These are phyloP conservation scores for Micropoecilia bifurca DNA, from an alignment of 2,797 vertebrate species.

Conservation along the genomic window DNA sequence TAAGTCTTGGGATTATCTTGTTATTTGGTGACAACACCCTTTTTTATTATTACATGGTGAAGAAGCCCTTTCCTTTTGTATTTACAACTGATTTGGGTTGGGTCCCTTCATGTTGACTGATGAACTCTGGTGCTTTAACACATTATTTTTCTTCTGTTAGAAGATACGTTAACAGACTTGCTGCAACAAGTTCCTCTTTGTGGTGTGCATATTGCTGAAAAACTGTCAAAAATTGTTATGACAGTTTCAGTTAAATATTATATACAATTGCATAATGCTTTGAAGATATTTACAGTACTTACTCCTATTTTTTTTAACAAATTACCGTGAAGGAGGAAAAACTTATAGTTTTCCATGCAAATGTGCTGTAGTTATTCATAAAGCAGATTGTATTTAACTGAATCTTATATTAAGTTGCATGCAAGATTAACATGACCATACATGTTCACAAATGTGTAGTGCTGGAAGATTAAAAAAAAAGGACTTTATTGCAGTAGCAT, in stretches of 20 bases:
- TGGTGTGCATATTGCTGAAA: not conserved
- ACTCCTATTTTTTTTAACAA: not conserved
- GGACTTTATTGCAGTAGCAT: not conserved
- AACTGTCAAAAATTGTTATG: not conserved
- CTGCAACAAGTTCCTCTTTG: not conserved
- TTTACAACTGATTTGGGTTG: not conserved
- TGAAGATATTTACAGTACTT: not conserved
- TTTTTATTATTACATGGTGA: not conserved
- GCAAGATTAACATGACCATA: not conserved
- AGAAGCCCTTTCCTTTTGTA: not conserved
- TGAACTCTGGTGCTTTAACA: slow-evolving; percentile 1
- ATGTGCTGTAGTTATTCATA: not conserved
- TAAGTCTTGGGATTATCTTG: slow-evolving; percentile 29
- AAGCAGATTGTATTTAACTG: not conserved
- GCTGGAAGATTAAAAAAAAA: not conserved
- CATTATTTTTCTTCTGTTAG: not conserved
- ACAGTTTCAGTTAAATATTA: not conserved
- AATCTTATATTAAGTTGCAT: not conserved
- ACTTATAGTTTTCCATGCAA: not conserved
- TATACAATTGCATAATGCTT: not conserved
- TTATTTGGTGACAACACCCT: not conserved
- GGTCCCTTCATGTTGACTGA: slow-evolving; percentile 8
- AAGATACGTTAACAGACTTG: not conserved
- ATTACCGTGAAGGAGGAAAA: not conserved
- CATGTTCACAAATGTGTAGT: too few species aligned